Evolutionary conservation across 92 coral and sea anemone genomes (phyloP).

Genomic region (Chrysogorgia sp.): DNA sequence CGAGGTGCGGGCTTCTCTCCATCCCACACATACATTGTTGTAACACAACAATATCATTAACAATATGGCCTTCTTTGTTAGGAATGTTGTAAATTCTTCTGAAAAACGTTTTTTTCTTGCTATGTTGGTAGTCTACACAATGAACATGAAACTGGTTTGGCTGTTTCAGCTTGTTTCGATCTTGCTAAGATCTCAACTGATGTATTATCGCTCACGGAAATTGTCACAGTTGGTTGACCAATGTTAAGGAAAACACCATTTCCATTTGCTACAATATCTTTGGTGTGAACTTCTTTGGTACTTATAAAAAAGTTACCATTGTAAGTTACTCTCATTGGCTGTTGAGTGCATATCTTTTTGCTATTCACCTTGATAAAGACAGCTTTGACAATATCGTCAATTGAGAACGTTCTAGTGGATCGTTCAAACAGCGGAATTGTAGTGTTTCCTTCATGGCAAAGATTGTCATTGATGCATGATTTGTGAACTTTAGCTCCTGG

Average conservation of each 20-base stretch:
- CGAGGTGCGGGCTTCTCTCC: constrained; percentile 14
- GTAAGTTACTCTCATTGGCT: constrained; percentile 29
- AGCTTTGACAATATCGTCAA: constrained; percentile 2
- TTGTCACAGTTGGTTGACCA: constrained; percentile 37
- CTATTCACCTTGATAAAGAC: no score
- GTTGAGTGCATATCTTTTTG: constrained; percentile 15
- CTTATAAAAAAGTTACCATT: constrained; percentile 23
- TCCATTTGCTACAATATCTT: constrained; percentile 37
- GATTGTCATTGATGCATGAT: neutral
- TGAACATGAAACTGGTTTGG: constrained; percentile 14
- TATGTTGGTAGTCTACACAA: constrained; percentile 15
- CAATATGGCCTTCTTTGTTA: neutral
- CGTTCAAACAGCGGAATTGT: neutral
- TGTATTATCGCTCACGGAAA: constrained; percentile 1
- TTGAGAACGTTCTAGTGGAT: neutral
- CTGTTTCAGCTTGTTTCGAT: constrained; percentile 11
- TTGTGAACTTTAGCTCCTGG: no score
- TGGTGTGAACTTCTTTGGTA: constrained; percentile 16
- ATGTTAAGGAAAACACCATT: constrained; percentile 24
- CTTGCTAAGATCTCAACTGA: constrained; percentile 32
- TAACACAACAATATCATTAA: neutral
- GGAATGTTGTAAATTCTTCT: constrained; percentile 5
- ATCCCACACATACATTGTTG: constrained; percentile 9
- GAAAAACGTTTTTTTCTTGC: neutral
- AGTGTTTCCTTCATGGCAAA: neutral